Evolutionary conservation across 2,888 invertebrate genomes (phyloP).

Genomic region (Leptogaster cylindrica): DNA sequence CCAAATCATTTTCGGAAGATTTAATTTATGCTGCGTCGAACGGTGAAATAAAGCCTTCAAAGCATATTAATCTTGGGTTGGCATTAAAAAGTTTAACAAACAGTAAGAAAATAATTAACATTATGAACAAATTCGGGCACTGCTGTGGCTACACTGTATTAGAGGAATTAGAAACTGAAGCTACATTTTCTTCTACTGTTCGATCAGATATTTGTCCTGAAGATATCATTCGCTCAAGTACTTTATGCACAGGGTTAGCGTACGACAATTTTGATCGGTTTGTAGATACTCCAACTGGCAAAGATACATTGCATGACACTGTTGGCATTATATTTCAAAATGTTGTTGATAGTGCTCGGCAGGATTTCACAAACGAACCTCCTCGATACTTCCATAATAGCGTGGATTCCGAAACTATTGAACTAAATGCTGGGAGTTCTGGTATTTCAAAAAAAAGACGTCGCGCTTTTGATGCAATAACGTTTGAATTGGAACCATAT

Average conservation of each 20-base stretch:
- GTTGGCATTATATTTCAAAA: constrained; percentile 45
- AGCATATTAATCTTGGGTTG: constrained; percentile 50
- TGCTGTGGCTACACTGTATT: constrained; percentile 49
- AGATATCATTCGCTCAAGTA: constrained; percentile 41
- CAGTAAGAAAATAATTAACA: constrained; percentile 50
- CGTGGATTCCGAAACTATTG: too few relatives aligned
- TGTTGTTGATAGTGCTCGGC: constrained; percentile 10
- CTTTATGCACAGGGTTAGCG: constrained; percentile 47
- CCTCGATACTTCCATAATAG: too few relatives aligned
- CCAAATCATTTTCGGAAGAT: constrained; percentile 52
- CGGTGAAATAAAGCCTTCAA: constrained; percentile 50
- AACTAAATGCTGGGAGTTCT: too few relatives aligned
- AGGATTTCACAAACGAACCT: too few relatives aligned
- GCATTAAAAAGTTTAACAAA: constrained; percentile 50
- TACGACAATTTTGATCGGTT: constrained; percentile 47
- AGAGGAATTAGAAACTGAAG: constrained; percentile 46
- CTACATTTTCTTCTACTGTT: constrained; percentile 31
- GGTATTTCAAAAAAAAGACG: constrained; percentile 19
- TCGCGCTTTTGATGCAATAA: constrained; percentile 30
- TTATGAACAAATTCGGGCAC: constrained; percentile 50
- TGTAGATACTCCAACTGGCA: constrained; percentile 40
- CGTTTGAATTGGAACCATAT: constrained; percentile 19
- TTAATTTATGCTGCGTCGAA: constrained; percentile 50
- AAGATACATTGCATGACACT: not conserved
- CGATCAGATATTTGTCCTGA: constrained; percentile 45